Percentiles rank a stretch among this genome's conserved stretches.
These are phyloP conservation scores for Drosophila arawakana DNA, from an alignment of 1,140 invertebrate genomes.

Conservation along the genomic window DNA sequence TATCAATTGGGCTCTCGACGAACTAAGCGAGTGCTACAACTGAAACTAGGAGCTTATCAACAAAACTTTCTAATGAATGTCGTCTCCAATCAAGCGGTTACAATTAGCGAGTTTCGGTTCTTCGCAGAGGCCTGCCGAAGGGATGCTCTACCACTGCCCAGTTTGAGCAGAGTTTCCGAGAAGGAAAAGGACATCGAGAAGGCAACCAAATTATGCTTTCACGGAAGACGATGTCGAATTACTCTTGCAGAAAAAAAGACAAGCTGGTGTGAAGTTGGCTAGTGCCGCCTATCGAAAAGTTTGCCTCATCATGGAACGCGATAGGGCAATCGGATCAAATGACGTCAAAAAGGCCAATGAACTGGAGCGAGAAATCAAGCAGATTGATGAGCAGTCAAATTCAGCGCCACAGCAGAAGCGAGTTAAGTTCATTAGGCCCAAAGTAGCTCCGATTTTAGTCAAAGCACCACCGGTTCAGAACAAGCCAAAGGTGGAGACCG, in stretches of 20 bases:
- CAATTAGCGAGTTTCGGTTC: slow-evolving; percentile 16
- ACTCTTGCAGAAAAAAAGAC: slow-evolving; percentile 33
- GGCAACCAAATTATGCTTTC: slow-evolving; percentile 23
- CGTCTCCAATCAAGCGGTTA: slow-evolving; percentile 44
- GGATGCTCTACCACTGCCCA: background rate
- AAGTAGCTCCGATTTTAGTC: background rate
- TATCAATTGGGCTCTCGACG: slow-evolving; percentile 27
- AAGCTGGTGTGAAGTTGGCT: background rate
- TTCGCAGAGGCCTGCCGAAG: slow-evolving; percentile 32
- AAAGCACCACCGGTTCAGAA: background rate
- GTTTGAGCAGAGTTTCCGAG: slow-evolving; percentile 15
- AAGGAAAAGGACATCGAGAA: slow-evolving; percentile 39
- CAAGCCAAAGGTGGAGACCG: slow-evolving; percentile 9
- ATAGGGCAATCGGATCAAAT: slow-evolving; percentile 34
- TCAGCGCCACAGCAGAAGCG: slow-evolving; percentile 8
- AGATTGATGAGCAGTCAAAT: slow-evolving; percentile 31
- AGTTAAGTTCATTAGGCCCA: background rate
- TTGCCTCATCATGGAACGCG: slow-evolving; percentile 38
- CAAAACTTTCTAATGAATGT: slow-evolving; percentile 23
- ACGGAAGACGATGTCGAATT: slow-evolving; percentile 49
- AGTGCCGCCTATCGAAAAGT: slow-evolving; percentile 39
- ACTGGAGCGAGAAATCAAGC: slow-evolving; percentile 42
- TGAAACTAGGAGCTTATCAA: slow-evolving; percentile 15
- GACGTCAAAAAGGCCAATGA: slow-evolving; percentile 14
- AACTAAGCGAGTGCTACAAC: slow-evolving; percentile 22